Base-by-base conservation (phyloP, 2,797 vertebrate genomes). In the Danio aesculapii region DNA sequence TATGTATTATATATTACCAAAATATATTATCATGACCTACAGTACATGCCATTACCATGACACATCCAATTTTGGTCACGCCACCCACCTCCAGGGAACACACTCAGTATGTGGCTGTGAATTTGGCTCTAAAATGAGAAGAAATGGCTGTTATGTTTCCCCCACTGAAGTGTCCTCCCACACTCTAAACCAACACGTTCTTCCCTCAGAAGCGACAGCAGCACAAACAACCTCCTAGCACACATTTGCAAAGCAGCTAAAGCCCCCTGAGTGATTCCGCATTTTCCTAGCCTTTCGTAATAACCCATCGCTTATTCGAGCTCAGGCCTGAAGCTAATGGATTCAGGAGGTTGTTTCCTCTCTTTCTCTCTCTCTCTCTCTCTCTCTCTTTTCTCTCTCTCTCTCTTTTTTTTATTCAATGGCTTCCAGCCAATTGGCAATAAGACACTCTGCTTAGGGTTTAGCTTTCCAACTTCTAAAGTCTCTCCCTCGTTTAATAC, bases 361-460 rank as follows among this genome's bases (percentile, higher is more conserved):
- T 30, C 30, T 30, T 3, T 30, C 30, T 3, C 3, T 30, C 30
- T 30, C 1, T 30, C 30, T 30, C 30, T 30, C 30, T 30, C 30
- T 3, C 30, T 3, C 30, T 30, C 30, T 30, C 30, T n/a, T n/a
- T 71, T 30, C 30, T 30, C 30, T 66, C 30, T 30, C 30, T 30
- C 30, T 30, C 30, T 3, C 30, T 63, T 75, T 84, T 83, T 72
- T 72, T 72, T n/a, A 83, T 84, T 87, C 73, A 81, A 81, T 89
- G 87, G 88, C 87, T 83, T 74, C 62, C 14, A 70, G 87, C 85
- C 86, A 88, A 86, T 75, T 84, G 79, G 84, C 83, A 86, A 79
- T 84, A 85, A 85, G 81, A 74, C 79, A 82, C 84, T 84, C 68
- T 83, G 75, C 83, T 82, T 84, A 77, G 64, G 70, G 75, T 78